Conservation (phyloP, 2,888 invertebrate genomes). For the Eupithecia abbreviata region DNA sequence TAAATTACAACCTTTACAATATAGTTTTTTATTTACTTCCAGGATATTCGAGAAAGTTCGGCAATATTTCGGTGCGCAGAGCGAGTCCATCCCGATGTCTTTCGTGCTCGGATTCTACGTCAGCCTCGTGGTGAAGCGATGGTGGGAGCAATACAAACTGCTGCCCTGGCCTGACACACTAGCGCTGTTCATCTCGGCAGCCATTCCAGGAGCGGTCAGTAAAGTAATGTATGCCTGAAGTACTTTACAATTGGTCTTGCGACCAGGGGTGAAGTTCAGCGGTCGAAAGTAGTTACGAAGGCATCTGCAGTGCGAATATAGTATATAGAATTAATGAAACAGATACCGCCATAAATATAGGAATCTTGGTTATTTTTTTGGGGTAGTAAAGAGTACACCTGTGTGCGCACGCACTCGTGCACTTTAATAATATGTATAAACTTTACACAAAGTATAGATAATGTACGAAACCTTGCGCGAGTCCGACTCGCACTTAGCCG, state of each 20-base stretch:
- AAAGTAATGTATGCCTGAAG: constrained; percentile 61
- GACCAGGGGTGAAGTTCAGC: constrained; percentile 7
- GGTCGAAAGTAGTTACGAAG: background rate
- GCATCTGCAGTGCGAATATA: background rate
- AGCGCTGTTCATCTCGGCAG: constrained; percentile 95
- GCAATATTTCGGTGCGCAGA: constrained; percentile 93
- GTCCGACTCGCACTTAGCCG: too few relatives aligned
- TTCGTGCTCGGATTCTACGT: constrained; percentile 98
- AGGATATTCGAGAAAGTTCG: constrained; percentile 94
- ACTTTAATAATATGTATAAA: too few relatives aligned
- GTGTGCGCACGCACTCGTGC: background rate
- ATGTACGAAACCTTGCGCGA: too few relatives aligned
- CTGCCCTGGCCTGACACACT: constrained; percentile 97
- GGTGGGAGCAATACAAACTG: constrained; percentile 97
- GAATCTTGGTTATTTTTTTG: background rate
- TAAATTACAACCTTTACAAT: background rate
- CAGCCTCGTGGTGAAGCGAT: constrained; percentile 94
- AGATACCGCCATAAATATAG: background rate
- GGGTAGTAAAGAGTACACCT: background rate
- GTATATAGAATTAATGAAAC: background rate
- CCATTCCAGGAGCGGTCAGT: constrained; percentile 95
- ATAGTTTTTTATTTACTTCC: constrained; percentile 45
- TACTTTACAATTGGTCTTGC: constrained; percentile 8
- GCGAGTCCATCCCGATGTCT: constrained; percentile 96
- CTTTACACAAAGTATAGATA: too few relatives aligned